Conservation (phyloP, 2,888 invertebrate genomes). For the Platerodrilus igneus region DNA sequence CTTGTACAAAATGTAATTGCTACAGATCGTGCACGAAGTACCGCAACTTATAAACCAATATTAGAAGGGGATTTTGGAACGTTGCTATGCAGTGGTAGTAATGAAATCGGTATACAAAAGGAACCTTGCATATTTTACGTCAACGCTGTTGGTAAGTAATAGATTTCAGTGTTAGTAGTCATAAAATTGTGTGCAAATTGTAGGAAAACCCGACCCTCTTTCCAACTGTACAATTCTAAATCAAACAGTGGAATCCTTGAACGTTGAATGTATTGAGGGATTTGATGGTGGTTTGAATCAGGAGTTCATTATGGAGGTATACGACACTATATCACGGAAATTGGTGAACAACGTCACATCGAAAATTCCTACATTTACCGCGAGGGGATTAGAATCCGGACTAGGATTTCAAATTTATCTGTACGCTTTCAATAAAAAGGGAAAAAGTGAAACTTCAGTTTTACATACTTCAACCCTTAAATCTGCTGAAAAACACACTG, state of each 20-base stretch:
- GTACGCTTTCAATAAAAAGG: slow-evolving; percentile 68
- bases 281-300: slow-evolving; percentile 74
- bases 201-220: slow-evolving; percentile 70
- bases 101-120: slow-evolving; percentile 66
- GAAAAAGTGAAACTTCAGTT: slow-evolving; percentile 61
- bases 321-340: slow-evolving; percentile 52
- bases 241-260: slow-evolving; percentile 67
- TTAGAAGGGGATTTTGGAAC: slow-evolving; percentile 72
- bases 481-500: slow-evolving; percentile 68
- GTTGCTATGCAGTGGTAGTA: slow-evolving; percentile 67
- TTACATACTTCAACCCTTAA: slow-evolving; percentile 67
- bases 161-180: not conserved
- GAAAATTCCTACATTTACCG: slow-evolving; percentile 59
- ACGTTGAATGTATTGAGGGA: slow-evolving; percentile 69
- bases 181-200: slow-evolving; percentile 8
- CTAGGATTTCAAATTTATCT: slow-evolving; percentile 64
- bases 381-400: slow-evolving; percentile 63
- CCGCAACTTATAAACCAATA: slow-evolving; percentile 66
- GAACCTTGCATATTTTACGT: slow-evolving; percentile 71
- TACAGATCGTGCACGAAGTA: slow-evolving; percentile 60
- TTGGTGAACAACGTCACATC: slow-evolving; percentile 57
- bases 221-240: slow-evolving; percentile 70
- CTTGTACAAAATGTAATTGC: slow-evolving; percentile 60
- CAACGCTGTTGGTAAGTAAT: slow-evolving; percentile 61
- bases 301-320: slow-evolving; percentile 69